A percentile compares a stretch with the other conserved stretches of the same genome.
Conservation (phyloP, 1,140 invertebrate species). For the Acromyrmex heyeri region DNA sequence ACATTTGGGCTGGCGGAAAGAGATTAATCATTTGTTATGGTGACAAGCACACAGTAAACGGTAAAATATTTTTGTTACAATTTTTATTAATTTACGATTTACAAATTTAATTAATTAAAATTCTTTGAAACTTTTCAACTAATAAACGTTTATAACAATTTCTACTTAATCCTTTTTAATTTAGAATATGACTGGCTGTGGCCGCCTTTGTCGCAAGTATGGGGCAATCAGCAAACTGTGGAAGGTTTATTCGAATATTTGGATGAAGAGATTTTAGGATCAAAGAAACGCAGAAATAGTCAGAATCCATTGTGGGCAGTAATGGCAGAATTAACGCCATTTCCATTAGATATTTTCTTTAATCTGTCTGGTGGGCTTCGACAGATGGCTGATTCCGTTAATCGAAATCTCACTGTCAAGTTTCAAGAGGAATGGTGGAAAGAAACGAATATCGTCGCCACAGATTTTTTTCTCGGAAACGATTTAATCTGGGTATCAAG, state of each 20-base stretch:
- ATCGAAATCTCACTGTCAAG: constrained; percentile 90
- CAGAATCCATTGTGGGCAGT: constrained; percentile 90
- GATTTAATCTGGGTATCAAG: constrained; percentile 91
- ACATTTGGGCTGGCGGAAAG: constrained; percentile 88
- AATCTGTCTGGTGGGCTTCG: constrained; percentile 89
- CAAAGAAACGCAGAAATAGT: constrained; percentile 79
- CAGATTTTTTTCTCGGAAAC: constrained; percentile 93
- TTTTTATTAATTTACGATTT: background rate
- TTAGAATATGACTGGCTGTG: constrained; percentile 90
- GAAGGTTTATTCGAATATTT: constrained; percentile 88
- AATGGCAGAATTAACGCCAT: constrained; percentile 94
- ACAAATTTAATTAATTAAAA: constrained; percentile 10
- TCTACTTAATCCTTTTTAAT: constrained; percentile 70
- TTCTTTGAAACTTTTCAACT: background rate
- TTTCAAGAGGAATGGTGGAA: constrained; percentile 89
- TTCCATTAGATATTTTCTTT: constrained; percentile 90
- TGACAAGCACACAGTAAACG: constrained; percentile 86
- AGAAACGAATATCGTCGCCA: constrained; percentile 91
- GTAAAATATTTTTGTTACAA: constrained; percentile 79
- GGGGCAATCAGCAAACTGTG: constrained; percentile 89
- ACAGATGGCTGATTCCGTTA: constrained; percentile 90
- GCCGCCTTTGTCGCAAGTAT: constrained; percentile 90
- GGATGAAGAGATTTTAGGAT: constrained; percentile 84
- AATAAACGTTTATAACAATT: constrained; percentile 10
- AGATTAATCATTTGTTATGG: constrained; percentile 90